phyloP scores from a whole-genome alignment of 2,113 vertebrate species.

The Gobiocypris rarus region DNA sequence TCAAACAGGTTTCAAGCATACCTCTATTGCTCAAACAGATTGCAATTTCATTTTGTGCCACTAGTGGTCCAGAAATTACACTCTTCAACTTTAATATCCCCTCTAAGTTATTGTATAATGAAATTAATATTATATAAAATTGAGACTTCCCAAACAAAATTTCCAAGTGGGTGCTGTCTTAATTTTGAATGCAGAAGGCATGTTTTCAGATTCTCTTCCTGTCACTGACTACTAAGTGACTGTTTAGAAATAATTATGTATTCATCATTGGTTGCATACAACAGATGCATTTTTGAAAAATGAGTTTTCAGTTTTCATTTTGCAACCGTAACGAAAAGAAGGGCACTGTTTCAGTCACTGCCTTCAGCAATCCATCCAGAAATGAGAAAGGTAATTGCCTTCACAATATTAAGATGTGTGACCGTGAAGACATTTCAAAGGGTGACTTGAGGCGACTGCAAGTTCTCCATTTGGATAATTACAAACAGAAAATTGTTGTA shows the following conservation, averaged over 20 bases:
- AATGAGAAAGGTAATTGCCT: slow-evolving; percentile 65
- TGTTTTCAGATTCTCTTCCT: background rate
- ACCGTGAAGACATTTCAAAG: slow-evolving; percentile 50
- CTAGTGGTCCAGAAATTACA: background rate
- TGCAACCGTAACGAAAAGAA: background rate
- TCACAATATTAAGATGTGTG: slow-evolving; percentile 43
- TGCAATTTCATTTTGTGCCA: background rate
- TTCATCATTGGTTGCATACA: background rate
- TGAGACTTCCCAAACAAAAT: background rate
- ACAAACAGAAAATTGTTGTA: slow-evolving; percentile 43
- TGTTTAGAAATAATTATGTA: background rate
- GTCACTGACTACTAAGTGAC: background rate
- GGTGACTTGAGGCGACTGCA: slow-evolving; percentile 48
- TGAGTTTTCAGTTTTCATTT: slow-evolving; percentile 16
- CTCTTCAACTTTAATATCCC: background rate
- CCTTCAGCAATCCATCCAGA: slow-evolving; percentile 48
- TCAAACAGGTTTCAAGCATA: background rate
- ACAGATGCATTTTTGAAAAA: background rate
- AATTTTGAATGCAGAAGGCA: background rate
- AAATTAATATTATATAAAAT: background rate
- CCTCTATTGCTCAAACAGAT: background rate
- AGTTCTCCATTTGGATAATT: slow-evolving; percentile 59
- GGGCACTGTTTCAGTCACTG: slow-evolving; percentile 13
- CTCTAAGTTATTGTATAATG: background rate
- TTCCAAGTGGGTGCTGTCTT: background rate